Evolutionary conservation across 2,888 invertebrate genomes (phyloP), one percentile per base, ranked within the genome.

Genomic region (Pyrrhia umbra): DNA sequence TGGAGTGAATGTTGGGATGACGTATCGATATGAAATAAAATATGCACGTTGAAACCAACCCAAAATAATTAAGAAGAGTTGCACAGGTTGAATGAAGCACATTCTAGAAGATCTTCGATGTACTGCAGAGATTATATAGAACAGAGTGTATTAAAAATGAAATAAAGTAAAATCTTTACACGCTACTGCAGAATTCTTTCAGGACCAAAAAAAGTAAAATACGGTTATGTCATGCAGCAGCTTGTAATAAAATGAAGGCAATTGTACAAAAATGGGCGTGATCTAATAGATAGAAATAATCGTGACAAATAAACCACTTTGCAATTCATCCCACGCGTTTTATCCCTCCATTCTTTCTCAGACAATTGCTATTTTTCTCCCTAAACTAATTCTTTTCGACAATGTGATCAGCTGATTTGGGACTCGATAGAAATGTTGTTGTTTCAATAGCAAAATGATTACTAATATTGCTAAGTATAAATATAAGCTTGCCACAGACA

Each of bases 251-350:
- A 34, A n/a, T 9, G 8, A 13, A 47, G 23, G 21, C 15, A 16
- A 40, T 52, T 30, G 5, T 13, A 30, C 15, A 27, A 59, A 47
- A 52, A 43, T 37, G 9, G 2, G 6, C 37, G 9, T 43, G 30
- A 49, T 40, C 16, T 20, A 39, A 20, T 23, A 9, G 13, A 18
- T 42, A 39, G 45, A 59, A 55, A 56, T 49, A 52, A 34, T 42
- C 6, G 27, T 46, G 50, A 40, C 13, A 54, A 34, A 60, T 46
- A 51, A 18, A 39, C 45, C 27, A 18, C 39, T 70, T 15, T 21
- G 49, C 45, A 60, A 46, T 60, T 65, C 18, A 45, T 60, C 65
- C 15, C 27, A 39, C 30, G 40, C 45, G 39, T 42, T 49, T 69
- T 20, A 60, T 60, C 30, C 39, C 20, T 25, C 46, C 39, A 30